These are phyloP conservation scores for Geopemphigus sp. DNA, from an alignment of 1,140 invertebrate species.

Conservation along the genomic window DNA sequence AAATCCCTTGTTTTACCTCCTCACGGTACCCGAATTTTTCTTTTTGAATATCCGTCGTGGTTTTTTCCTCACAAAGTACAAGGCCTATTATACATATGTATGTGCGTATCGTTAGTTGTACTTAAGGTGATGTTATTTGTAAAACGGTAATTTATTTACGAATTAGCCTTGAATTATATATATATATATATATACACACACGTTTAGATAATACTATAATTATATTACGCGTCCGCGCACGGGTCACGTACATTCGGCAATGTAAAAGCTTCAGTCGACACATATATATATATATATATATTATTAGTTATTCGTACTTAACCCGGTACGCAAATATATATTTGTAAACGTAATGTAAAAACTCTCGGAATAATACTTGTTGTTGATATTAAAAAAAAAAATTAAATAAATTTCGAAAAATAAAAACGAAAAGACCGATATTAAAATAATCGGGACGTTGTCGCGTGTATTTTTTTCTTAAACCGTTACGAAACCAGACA, in stretches of 20 bases:
- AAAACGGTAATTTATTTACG: conserved; percentile 17
- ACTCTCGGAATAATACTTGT: conserved; percentile 17
- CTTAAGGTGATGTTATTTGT: conserved; percentile 35
- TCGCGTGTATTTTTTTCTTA: not conserved
- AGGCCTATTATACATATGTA: not conserved
- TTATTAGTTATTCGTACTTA: conserved; percentile 34
- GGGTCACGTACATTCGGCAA: not conserved
- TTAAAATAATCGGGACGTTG: not conserved
- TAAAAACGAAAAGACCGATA: conserved; percentile 10
- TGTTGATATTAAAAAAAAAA: conserved; percentile 6
- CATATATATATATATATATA: no score
- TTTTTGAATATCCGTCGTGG: no score
- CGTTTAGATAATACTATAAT: conserved; percentile 7
- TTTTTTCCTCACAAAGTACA: no score
- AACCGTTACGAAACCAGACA: no score
- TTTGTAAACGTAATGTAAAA: conserved; percentile 5
- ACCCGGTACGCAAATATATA: not conserved
- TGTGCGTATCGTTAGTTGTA: not conserved
- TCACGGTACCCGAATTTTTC: not conserved
- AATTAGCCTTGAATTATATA: conserved; percentile 14
- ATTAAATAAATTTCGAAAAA: conserved; percentile 13
- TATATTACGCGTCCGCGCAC: no score
- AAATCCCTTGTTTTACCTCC: conserved; percentile 16
- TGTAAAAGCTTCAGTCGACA: conserved; percentile 32
- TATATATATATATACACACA: no score